phyloP scores from a whole-genome alignment of 2,113 vertebrate species.

The Tretioscincus oriximinensis region DNA sequence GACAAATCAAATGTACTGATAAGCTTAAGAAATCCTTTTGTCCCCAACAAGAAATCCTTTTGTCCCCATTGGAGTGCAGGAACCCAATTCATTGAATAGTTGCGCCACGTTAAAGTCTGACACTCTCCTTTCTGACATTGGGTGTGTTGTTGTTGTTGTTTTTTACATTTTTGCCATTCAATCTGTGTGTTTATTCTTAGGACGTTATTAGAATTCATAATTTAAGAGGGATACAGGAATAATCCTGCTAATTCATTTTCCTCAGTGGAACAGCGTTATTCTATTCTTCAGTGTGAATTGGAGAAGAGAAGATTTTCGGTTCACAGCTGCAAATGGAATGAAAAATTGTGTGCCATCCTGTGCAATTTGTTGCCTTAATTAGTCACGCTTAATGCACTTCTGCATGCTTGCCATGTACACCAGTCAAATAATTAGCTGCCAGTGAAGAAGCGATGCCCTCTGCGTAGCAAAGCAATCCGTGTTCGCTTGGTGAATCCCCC shows the following conservation, averaged over 20 bases:
- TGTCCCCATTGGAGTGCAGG: background rate
- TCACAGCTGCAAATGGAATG: slow-evolving; percentile 39
- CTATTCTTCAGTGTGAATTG: slow-evolving; percentile 22
- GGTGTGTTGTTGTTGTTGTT: too few relatives aligned
- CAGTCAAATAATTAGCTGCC: slow-evolving; percentile 54
- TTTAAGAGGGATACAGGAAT: background rate
- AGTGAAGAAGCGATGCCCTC: slow-evolving; percentile 34
- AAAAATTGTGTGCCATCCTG: background rate
- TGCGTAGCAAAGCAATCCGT: slow-evolving; percentile 47
- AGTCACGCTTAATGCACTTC: slow-evolving; percentile 38
- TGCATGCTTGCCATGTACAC: slow-evolving; percentile 37
- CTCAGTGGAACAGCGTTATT: slow-evolving; percentile 18
- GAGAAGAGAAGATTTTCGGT: slow-evolving; percentile 21
- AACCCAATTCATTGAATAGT: background rate
- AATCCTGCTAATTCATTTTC: slow-evolving; percentile 2
- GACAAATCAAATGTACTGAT: background rate
- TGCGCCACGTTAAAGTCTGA: background rate
- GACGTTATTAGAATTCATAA: background rate
- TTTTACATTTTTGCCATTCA: background rate
- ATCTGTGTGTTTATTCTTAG: background rate
- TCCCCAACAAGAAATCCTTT: background rate
- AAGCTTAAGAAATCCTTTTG: background rate
- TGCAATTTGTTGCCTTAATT: slow-evolving; percentile 56
- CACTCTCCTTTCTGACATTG: background rate
- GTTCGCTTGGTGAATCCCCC: slow-evolving; percentile 52